Base-by-base conservation (phyloP, 1,140 invertebrate genomes). In the Hylaeus anthracinus region DNA sequence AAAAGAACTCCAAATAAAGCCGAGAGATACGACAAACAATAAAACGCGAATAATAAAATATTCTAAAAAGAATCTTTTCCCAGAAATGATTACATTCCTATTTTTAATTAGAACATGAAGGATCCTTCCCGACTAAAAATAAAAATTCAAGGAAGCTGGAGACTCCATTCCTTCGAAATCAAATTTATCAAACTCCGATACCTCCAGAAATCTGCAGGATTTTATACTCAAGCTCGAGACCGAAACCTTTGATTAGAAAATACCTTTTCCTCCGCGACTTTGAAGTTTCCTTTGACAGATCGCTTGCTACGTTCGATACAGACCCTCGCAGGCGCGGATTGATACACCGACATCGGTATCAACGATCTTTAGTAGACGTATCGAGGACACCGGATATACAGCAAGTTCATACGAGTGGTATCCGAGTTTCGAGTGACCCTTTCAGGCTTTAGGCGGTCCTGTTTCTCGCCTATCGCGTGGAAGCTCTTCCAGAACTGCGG, bases 391-490 rank as follows among this genome's bases (percentile, higher is more conserved):
- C 81, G 79, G 77, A 81, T 81, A 48, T 72, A 65, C 10, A 15
- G 14, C 10, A 26, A 26, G 43, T 39, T 81, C 74, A 81, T 66
- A 78, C 64, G 84, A 80, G 78, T 58, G 26, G 67, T 70, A 61
- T 84, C 82, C 39, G 73, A 76, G 70, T 85, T 82, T 85, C 64
- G 72, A 58, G 55, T 73, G 60, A 64, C 79, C 73, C 79, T 85
- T 86, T 86, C 79, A 85, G 61, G 72, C 82, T 85, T 84, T 72
- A 67, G 76, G 56, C 45, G 61, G 77, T 81, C 65, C 70, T 10
- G 55, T 58, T 73, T 66, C 10, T 41, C 65, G 65, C 64, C 56
- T 72, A 37, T 65, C 26, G 10, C 61, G n/a, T n/a, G 26, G 53
- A 60, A 60, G 43, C 43, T 45, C 26, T 56, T 55, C 65, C 67